A percentile compares a stretch with the other conserved stretches of the same genome.
Conservation (phyloP, 2,113 vertebrate genomes). For the Bos taurus region DNA sequence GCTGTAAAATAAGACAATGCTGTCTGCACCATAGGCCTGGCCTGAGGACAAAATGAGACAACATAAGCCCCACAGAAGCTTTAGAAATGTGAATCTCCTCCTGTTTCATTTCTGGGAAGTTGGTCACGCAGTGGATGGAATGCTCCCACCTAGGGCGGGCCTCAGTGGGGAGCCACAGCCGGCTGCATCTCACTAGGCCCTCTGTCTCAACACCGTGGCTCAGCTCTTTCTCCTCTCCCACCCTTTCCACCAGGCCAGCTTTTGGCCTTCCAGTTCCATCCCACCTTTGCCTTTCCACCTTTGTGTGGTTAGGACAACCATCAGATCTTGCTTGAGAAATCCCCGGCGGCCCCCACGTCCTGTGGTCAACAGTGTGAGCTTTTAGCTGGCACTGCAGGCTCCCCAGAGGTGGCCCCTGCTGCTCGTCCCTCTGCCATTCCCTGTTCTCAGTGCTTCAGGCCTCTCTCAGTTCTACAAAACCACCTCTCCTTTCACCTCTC, state of each 20-base stretch:
- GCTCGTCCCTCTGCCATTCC: not conserved
- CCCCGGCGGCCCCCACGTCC: not conserved
- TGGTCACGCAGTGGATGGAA: not conserved
- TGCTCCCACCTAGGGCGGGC: not conserved
- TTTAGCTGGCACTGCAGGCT: not conserved
- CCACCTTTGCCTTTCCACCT: not conserved
- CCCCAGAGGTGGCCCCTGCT: not conserved
- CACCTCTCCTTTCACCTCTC: not conserved
- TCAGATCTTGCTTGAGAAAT: not conserved
- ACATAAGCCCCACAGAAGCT: not conserved
- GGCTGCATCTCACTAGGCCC: not conserved
- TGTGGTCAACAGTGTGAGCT: accelerated
- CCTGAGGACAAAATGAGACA: not conserved
- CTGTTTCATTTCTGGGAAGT: not conserved
- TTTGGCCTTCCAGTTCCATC: not conserved
- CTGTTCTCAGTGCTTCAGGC: not conserved
- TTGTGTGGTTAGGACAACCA: no score
- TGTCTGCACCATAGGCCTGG: not conserved
- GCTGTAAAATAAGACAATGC: not conserved
- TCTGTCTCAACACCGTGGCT: accelerated
- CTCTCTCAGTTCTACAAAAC: not conserved
- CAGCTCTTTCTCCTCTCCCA: not conserved
- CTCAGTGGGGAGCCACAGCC: not conserved
- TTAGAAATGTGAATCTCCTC: not conserved
- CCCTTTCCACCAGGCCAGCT: not conserved